Conservation (phyloP, 2,113 vertebrate species). For the Salvelinus alpinus region DNA sequence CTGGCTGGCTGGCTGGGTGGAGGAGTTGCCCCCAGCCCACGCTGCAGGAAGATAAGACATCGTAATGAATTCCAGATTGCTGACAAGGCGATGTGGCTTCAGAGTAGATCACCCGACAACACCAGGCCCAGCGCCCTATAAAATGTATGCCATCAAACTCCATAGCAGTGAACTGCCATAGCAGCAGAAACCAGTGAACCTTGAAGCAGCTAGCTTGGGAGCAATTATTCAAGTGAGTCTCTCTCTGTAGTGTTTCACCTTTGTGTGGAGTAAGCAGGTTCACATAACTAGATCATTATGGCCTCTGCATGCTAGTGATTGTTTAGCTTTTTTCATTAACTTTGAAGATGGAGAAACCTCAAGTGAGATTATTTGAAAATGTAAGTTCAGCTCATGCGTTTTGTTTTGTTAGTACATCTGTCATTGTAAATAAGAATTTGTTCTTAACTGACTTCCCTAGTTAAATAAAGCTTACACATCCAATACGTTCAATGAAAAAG, state of each 20-base stretch:
- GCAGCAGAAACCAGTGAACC: slow-evolving; percentile 68
- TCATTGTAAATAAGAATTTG: too few relatives aligned
- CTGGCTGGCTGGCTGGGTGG: slow-evolving; percentile 58
- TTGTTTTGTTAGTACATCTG: not conserved
- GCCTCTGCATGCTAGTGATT: slow-evolving; percentile 14
- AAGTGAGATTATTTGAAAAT: too few relatives aligned
- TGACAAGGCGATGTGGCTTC: slow-evolving; percentile 68
- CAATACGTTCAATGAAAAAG: not conserved
- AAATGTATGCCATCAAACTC: slow-evolving; percentile 64
- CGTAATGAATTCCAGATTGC: slow-evolving; percentile 86
- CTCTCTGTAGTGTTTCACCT: slow-evolving; percentile 26
- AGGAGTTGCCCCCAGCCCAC: slow-evolving; percentile 73
- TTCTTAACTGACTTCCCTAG: too few relatives aligned
- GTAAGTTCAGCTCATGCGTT: slow-evolving; percentile 31
- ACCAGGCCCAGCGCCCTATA: slow-evolving; percentile 55
- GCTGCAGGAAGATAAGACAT: slow-evolving; percentile 82
- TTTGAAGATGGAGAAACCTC: not conserved
- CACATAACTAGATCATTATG: slow-evolving; percentile 50
- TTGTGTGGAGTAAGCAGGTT: slow-evolving; percentile 57
- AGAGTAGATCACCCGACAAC: slow-evolving; percentile 69
- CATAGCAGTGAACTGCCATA: slow-evolving; percentile 43
- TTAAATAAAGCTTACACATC: not conserved
- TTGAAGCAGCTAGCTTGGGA: slow-evolving; percentile 44
- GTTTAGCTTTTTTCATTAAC: slow-evolving; percentile 41
- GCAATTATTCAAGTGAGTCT: slow-evolving; percentile 39